These are phyloP conservation scores for Alsophila aescularia DNA, from an alignment of 2,888 invertebrate species.

Conservation along the genomic window DNA sequence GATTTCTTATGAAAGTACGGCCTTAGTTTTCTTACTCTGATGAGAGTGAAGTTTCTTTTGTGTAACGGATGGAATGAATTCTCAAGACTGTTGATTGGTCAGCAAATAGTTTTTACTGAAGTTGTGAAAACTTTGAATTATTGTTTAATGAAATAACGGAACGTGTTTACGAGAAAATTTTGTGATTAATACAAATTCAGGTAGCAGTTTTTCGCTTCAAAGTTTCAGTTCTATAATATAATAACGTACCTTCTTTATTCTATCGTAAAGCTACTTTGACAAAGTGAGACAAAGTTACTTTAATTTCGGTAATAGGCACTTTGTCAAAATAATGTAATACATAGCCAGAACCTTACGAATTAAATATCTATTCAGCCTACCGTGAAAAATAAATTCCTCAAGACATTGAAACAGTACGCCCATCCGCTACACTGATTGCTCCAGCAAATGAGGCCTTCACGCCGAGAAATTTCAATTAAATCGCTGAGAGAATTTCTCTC, in stretches of 20 bases:
- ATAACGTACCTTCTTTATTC: too few species aligned
- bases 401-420: conserved; percentile 54
- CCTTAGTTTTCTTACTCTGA: conserved; percentile 53
- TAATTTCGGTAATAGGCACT: too few species aligned
- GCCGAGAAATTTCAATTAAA: conserved; percentile 68
- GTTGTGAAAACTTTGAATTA: too few species aligned
- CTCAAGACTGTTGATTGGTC: conserved; percentile 24
- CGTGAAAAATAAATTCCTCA: conserved; percentile 44
- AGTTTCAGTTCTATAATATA: too few species aligned
- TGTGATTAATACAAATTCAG: too few species aligned
- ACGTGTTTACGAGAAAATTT: too few species aligned
- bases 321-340: too few species aligned
- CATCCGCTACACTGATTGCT: conserved; percentile 60
- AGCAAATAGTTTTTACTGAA: conserved; percentile 1
- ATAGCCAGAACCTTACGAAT: background rate
- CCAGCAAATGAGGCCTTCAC: conserved; percentile 62
- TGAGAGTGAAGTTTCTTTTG: conserved; percentile 40
- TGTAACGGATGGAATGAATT: conserved; percentile 28
- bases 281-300: too few species aligned
- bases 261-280: too few species aligned
- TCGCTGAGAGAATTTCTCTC: conserved; percentile 61
- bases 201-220: too few species aligned
- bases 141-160: too few species aligned
- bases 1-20: conserved; percentile 57
- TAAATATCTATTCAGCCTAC: conserved; percentile 21